Conservation (phyloP, 2,113 vertebrate species). For the Lepus americanus region DNA sequence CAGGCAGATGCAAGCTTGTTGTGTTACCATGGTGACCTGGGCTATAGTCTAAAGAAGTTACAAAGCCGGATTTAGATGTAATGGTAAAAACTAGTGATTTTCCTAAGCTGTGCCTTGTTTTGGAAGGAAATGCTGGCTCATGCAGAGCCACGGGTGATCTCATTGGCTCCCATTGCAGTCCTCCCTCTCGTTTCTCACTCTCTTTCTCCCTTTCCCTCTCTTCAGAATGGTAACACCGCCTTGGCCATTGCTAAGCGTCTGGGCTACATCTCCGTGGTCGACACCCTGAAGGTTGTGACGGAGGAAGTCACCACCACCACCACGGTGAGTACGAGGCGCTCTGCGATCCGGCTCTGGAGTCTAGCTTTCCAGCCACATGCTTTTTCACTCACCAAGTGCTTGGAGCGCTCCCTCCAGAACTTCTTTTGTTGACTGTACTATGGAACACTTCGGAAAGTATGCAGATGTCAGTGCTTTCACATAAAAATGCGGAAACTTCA, state of each 20-base stretch:
- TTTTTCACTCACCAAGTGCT: not conserved
- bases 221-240: constrained; percentile 98
- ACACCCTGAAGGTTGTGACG: constrained; percentile 97
- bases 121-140: constrained; percentile 91
- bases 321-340: constrained; percentile 90
- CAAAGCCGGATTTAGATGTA: constrained; percentile 87
- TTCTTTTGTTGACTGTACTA: not conserved
- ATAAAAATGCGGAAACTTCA: not conserved
- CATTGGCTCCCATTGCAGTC: constrained; percentile 85
- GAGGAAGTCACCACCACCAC: constrained; percentile 97
- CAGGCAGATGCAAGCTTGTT: constrained; percentile 89
- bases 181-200: constrained; percentile 78
- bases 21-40: constrained; percentile 89
- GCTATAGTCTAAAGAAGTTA: constrained; percentile 87
- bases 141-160: constrained; percentile 85
- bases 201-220: constrained; percentile 69
- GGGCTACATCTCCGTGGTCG: constrained; percentile 99
- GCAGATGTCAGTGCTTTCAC: not conserved
- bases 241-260: constrained; percentile 97
- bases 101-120: constrained; percentile 88
- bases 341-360: not conserved
- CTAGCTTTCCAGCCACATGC: not conserved
- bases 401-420: not conserved
- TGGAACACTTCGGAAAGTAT: not conserved
- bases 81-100: constrained; percentile 85